Conservation (phyloP, 1,140 invertebrate genomes). For the Anastrepha ludens region DNA sequence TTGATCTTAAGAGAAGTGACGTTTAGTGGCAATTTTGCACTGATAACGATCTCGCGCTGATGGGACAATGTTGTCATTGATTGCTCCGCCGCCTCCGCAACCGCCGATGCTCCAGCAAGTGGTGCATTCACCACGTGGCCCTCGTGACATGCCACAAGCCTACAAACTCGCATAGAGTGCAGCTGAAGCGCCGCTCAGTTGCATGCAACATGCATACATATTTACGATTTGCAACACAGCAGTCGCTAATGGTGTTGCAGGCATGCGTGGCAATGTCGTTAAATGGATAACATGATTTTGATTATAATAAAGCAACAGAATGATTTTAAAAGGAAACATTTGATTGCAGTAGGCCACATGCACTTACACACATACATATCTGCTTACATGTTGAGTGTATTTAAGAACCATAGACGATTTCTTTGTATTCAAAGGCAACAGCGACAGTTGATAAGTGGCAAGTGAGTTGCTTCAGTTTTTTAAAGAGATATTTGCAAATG, state of each 20-base stretch:
- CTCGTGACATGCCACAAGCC: background rate
- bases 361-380: background rate
- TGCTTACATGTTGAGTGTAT: background rate
- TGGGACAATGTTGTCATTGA: conserved; percentile 66
- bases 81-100: conserved; percentile 10
- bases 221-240: background rate
- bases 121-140: background rate
- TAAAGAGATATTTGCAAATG: background rate
- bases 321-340: background rate
- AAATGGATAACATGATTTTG: conserved; percentile 59
- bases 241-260: conserved; percentile 55
- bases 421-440: background rate
- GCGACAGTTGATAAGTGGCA: background rate
- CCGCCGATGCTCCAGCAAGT: background rate
- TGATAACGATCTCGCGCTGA: conserved; percentile 70
- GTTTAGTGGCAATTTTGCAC: conserved; percentile 72
- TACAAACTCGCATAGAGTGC: background rate
- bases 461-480: background rate
- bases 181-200: background rate
- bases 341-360: background rate
- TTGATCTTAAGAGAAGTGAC: conserved; percentile 74
- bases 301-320: conserved; percentile 57
- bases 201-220: background rate
- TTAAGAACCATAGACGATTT: background rate
- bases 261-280: conserved; percentile 59